Base-by-base conservation (phyloP, 2,888 invertebrate genomes). In the Lasioglossum figueresi region DNA sequence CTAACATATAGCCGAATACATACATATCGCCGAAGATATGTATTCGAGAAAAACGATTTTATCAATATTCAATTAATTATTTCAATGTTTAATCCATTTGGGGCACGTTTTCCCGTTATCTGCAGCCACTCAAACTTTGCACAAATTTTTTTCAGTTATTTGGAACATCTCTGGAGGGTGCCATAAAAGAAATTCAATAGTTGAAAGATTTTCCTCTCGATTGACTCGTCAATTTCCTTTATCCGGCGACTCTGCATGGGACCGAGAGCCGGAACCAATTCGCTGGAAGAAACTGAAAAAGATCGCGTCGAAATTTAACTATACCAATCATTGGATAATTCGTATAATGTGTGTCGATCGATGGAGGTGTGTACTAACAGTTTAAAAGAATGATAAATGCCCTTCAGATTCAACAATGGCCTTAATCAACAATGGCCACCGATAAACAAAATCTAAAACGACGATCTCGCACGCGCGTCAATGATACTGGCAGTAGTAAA, bases 401-500 rank as follows among this genome's bases (percentile, higher is more conserved):
- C 84, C 83, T 76, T 79, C 37, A 82, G 56, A 52, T 45, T 75
- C 71, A 63, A 37, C 34, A 48, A 43, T 27, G 37, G 5, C 52
- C 56, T 71, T n/a, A 37, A 37, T 37, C 6, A 37, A 37, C 37
- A 37, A 40, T 6, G 68, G 31, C 16, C 19, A 52, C 43, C 14
- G 56, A 76, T 19, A n/a, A 66, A 37, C 45, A 23, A 48, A 48
- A 48, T 1, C 16, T 5, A 6, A 52, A 74, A 76, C 45, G 70
- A 74, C 27, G 68, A 59, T 73, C 40, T 76, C 56, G 48, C 78
- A 71, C 79, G 79, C 75, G 48, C 79, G 78, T 66, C 68, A 56
- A 74, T 52, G 78, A 82, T 82, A 31, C 83, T 86, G 84, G 85
- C 85, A 84, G 84, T 84, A 84, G 76, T 86, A 76, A 81, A 66